Conservation (phyloP, 1,140 invertebrate genomes). For the Sweltsa coloradensis region DNA sequence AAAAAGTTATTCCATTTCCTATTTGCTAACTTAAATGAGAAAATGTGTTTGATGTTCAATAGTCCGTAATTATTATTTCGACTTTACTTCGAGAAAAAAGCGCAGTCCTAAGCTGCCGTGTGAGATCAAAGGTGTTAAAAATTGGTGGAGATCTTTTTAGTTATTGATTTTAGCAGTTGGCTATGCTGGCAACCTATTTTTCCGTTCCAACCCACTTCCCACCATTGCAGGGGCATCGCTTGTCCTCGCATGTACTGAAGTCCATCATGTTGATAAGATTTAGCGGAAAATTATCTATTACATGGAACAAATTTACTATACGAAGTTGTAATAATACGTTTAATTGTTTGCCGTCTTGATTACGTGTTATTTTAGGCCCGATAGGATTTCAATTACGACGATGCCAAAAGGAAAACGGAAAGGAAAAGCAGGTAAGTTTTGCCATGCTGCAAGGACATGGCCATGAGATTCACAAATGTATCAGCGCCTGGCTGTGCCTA, state of each 20-base stretch:
- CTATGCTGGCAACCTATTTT: no score
- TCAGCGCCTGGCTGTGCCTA: neutral
- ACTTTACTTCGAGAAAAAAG: no score
- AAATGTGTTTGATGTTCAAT: no score
- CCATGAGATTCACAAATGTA: neutral
- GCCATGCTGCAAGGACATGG: conserved; percentile 3
- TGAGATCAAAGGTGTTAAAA: no score
- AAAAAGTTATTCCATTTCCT: no score
- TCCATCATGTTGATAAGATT: conserved; percentile 12
- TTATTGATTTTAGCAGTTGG: no score
- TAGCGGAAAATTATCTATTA: conserved; percentile 11
- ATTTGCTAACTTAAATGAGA: no score
- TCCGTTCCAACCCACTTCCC: no score
- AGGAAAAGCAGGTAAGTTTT: conserved; percentile 15
- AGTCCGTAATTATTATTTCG: no score
- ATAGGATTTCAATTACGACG: conserved; percentile 2
- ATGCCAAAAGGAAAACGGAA: conserved; percentile 16
- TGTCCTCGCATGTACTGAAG: conserved; percentile 11
- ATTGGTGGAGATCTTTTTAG: no score
- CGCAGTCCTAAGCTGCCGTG: no score
- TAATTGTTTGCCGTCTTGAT: conserved; percentile 15
- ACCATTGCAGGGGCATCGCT: no score
- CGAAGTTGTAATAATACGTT: conserved; percentile 12
- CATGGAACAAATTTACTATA: conserved; percentile 13
- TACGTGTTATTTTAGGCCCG: conserved; percentile 13